Conservation (phyloP, 2,797 vertebrate genomes). For the Propithecus perrieri region DNA sequence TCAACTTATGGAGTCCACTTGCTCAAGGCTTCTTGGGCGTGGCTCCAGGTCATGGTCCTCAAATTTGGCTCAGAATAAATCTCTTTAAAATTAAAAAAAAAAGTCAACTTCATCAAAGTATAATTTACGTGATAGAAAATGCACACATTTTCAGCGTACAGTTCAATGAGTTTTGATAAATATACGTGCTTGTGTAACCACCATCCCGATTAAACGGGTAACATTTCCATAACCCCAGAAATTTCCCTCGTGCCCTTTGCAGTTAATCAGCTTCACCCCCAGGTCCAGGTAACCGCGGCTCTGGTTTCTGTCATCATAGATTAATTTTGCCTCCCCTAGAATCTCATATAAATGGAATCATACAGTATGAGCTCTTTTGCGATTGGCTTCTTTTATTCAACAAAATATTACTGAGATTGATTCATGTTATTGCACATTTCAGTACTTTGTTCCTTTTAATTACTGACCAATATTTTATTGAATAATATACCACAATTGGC, state of each 20-base stretch:
- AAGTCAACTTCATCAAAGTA: neutral
- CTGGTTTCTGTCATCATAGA: neutral
- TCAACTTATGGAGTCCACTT: neutral
- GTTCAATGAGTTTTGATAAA: neutral
- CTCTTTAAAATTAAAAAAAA: neutral
- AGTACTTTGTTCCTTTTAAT: neutral
- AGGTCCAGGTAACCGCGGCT: neutral
- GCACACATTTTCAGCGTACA: neutral
- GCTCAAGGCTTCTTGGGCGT: too few species aligned
- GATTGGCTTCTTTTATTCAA: neutral
- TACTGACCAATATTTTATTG: neutral
- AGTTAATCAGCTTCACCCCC: neutral
- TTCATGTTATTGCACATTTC: neutral
- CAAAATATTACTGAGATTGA: neutral
- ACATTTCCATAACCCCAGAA: neutral
- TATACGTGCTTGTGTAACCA: neutral
- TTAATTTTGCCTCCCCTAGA: neutral
- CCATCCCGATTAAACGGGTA: neutral
- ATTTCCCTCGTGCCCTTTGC: neutral
- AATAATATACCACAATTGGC: neutral
- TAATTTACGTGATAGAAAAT: neutral
- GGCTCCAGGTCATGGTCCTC: too few species aligned
- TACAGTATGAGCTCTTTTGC: neutral
- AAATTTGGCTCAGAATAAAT: too few species aligned
- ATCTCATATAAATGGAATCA: neutral